Percentiles rank a stretch among this genome's conserved stretches.
Evolutionary conservation across 2,888 invertebrate genomes (phyloP).

Genomic region (Muscina levida): DNA sequence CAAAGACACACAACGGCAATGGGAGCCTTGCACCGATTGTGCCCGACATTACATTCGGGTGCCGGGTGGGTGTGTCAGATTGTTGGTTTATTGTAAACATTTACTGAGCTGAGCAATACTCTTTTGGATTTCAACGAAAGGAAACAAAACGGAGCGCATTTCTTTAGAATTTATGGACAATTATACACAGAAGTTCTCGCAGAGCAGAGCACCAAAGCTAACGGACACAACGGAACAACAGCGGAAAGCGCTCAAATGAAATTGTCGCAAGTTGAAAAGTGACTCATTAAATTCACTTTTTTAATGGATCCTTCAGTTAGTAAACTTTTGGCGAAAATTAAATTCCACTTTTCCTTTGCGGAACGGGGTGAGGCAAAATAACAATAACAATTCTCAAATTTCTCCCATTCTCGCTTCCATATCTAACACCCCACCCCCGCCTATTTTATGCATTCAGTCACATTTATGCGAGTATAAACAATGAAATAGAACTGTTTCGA

Average conservation of each 20-base stretch:
- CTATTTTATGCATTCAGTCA: slow-evolving; percentile 35
- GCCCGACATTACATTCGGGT: slow-evolving; percentile 26
- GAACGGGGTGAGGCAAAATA: slow-evolving; percentile 34
- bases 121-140: slow-evolving; percentile 56
- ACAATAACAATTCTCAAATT: slow-evolving; percentile 28
- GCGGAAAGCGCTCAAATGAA: slow-evolving; percentile 64
- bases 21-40: slow-evolving; percentile 40
- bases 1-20: slow-evolving; percentile 34
- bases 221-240: slow-evolving; percentile 62
- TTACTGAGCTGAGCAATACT: slow-evolving; percentile 55
- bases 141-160: slow-evolving; percentile 52
- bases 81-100: slow-evolving; percentile 58
- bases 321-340: slow-evolving; percentile 62
- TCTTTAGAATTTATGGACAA: slow-evolving; percentile 65
- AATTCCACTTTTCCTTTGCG: slow-evolving; percentile 49
- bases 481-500: slow-evolving; percentile 54
- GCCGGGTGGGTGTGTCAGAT: slow-evolving; percentile 23
- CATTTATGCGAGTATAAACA: slow-evolving; percentile 50
- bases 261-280: slow-evolving; percentile 66
- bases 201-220: slow-evolving; percentile 50
- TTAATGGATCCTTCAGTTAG: slow-evolving; percentile 64
- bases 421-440: not conserved
- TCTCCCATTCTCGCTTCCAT: not conserved
- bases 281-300: slow-evolving; percentile 64
- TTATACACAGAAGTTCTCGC: slow-evolving; percentile 63